Conservation (phyloP, 2,797 vertebrate genomes). For the Tapera naevia region DNA sequence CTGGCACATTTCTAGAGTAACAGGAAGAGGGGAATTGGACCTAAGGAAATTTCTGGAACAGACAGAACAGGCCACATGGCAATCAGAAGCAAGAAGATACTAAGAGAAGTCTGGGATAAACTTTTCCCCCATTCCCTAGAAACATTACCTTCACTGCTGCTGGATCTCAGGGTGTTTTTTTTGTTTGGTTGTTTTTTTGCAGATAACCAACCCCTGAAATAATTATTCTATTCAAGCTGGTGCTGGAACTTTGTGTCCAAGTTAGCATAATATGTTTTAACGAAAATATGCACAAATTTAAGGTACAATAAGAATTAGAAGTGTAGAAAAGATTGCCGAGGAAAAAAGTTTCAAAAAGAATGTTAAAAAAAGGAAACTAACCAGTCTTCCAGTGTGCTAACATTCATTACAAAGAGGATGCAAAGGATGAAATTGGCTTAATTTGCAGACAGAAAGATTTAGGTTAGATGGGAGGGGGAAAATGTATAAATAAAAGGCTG, state of each 20-base stretch:
- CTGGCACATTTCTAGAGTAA: constrained; percentile 1
- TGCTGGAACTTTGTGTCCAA: background rate
- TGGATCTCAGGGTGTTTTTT: background rate
- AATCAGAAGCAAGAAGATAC: background rate
- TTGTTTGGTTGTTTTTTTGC: background rate
- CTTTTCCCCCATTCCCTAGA: constrained; percentile 1
- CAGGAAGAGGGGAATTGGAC: background rate
- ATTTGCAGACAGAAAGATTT: constrained; percentile 51
- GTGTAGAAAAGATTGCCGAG: background rate
- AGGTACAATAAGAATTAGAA: background rate
- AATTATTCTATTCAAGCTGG: constrained; percentile 16
- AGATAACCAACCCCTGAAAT: constrained; percentile 9
- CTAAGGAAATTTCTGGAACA: background rate
- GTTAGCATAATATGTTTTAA: background rate
- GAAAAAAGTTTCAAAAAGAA: constrained; percentile 9
- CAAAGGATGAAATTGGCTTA: constrained; percentile 52
- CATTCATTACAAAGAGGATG: constrained; percentile 25
- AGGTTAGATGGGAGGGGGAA: background rate
- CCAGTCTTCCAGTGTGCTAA: background rate
- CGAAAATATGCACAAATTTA: background rate
- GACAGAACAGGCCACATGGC: background rate
- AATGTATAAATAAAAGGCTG: background rate
- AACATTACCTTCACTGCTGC: constrained; percentile 20
- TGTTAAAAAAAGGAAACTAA: background rate
- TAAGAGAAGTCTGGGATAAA: background rate